Conservation (phyloP, 2,113 vertebrate species). For the Clarias batrachus region DNA sequence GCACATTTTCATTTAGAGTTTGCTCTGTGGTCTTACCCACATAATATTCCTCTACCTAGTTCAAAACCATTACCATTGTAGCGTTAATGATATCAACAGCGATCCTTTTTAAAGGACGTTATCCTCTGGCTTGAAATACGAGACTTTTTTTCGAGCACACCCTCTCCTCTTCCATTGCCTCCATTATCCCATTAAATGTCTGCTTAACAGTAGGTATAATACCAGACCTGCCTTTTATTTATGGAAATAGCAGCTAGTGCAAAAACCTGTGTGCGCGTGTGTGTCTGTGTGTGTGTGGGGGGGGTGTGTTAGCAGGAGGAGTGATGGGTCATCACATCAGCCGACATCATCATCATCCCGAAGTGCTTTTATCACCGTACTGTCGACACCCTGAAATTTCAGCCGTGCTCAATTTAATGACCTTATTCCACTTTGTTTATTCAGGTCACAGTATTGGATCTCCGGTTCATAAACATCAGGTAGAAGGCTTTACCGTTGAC, state of each 20-base stretch:
- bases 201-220: constrained; percentile 10
- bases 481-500: constrained; percentile 29
- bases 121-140: not conserved
- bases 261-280: not conserved
- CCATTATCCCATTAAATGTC: not conserved
- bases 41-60: not conserved
- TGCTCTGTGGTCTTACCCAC: not conserved
- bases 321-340: not conserved
- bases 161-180: not conserved
- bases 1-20: too few relatives aligned
- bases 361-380: not conserved
- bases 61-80: not conserved
- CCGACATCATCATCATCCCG: too few relatives aligned
- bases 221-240: not conserved
- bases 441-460: constrained; percentile 49
- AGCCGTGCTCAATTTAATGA: constrained; percentile 22
- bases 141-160: not conserved
- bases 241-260: not conserved
- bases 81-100: not conserved
- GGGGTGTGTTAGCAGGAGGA: not conserved
- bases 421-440: constrained; percentile 35
- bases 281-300: not conserved
- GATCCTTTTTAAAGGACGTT: not conserved
- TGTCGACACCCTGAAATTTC: not conserved
- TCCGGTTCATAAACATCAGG: constrained; percentile 53